Percentiles rank a stretch among this genome's conserved stretches.
These are phyloP conservation scores for Nematopogon swammerdamellus DNA, from an alignment of 2,888 invertebrate species.

Conservation along the genomic window DNA sequence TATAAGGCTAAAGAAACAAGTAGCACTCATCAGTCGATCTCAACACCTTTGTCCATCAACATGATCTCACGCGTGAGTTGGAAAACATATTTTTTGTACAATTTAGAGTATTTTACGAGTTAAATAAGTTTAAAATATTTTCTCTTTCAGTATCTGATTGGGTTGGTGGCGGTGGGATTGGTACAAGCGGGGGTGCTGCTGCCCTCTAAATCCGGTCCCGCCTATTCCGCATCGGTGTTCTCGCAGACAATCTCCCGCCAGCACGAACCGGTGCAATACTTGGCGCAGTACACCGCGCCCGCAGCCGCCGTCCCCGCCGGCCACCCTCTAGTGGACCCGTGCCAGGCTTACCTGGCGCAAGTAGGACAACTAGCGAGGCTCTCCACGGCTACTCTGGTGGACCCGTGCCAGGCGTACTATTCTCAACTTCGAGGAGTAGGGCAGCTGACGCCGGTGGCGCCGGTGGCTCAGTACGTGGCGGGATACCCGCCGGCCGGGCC, in stretches of 20 bases:
- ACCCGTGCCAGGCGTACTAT: conserved; percentile 32
- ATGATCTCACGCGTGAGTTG: too few species aligned
- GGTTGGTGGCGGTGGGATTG: conserved; percentile 17
- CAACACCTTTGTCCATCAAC: too few species aligned
- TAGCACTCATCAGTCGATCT: too few species aligned
- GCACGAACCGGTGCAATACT: conserved; percentile 20
- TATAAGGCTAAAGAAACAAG: too few species aligned
- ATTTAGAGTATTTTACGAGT: too few species aligned
- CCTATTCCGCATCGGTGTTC: too few species aligned
- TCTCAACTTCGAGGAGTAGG: too few species aligned
- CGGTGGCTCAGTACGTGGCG: conserved; percentile 23
- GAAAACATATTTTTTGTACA: too few species aligned
- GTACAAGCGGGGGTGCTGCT: conserved; percentile 15
- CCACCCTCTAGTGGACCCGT: conserved; percentile 23
- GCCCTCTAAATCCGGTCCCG: too few species aligned
- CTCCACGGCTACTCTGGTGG: conserved; percentile 18
- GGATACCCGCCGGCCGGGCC: conserved; percentile 23
- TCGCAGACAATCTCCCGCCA: too few species aligned
- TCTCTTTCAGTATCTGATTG: conserved; percentile 25
- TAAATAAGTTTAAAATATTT: too few species aligned
- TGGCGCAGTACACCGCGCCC: conserved; percentile 26
- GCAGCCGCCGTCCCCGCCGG: conserved; percentile 17
- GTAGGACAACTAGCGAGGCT: too few species aligned
- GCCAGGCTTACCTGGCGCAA: conserved; percentile 20
- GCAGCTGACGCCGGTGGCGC: conserved; percentile 19